Evolutionary conservation across 2,797 vertebrate genomes (phyloP).

Genomic region (Hephaestus fuliginosus): DNA sequence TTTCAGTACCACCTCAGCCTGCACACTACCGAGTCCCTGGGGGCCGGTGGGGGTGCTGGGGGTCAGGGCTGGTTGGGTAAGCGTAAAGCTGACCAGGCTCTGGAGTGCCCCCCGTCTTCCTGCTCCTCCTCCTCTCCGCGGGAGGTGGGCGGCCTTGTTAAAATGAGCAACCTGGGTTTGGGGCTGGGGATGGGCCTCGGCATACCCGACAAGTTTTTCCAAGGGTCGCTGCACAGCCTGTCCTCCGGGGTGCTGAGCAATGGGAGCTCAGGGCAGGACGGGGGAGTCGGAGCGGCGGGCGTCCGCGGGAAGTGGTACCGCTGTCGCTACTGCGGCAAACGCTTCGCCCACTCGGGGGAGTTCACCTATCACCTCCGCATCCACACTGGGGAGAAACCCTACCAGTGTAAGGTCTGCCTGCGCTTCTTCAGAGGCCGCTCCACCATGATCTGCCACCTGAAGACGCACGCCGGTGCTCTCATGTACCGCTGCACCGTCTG

Average conservation of each 20-base stretch:
- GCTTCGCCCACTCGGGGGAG: slow-evolving; percentile 98
- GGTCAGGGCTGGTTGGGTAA: slow-evolving; percentile 85
- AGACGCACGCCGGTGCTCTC: slow-evolving; percentile 96
- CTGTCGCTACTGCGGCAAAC: slow-evolving; percentile 96
- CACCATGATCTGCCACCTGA: slow-evolving; percentile 98
- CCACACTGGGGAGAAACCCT: slow-evolving; percentile 97
- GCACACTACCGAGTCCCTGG: slow-evolving; percentile 84
- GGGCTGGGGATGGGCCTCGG: slow-evolving; percentile 66
- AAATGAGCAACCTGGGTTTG: slow-evolving; percentile 69
- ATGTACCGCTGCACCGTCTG: slow-evolving; percentile 99
- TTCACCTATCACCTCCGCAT: slow-evolving; percentile 98
- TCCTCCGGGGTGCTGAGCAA: slow-evolving; percentile 64
- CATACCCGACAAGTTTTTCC: slow-evolving; percentile 72
- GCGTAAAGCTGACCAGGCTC: slow-evolving; percentile 87
- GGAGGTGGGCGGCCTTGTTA: slow-evolving; percentile 67
- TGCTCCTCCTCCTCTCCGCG: slow-evolving; percentile 76
- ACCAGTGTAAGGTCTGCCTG: slow-evolving; percentile 98
- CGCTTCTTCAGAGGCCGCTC: slow-evolving; percentile 98
- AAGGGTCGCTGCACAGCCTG: slow-evolving; percentile 37
- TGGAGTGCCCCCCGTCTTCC: slow-evolving; percentile 76
- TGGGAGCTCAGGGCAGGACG: slow-evolving; percentile 52
- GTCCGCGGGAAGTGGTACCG: slow-evolving; percentile 89
- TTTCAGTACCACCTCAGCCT: slow-evolving; percentile 93
- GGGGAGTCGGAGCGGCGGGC: neutral
- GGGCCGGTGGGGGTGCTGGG: neutral